These are phyloP conservation scores for Australoheros scitulus DNA, from an alignment of 2,113 vertebrate genomes.

Conservation along the genomic window DNA sequence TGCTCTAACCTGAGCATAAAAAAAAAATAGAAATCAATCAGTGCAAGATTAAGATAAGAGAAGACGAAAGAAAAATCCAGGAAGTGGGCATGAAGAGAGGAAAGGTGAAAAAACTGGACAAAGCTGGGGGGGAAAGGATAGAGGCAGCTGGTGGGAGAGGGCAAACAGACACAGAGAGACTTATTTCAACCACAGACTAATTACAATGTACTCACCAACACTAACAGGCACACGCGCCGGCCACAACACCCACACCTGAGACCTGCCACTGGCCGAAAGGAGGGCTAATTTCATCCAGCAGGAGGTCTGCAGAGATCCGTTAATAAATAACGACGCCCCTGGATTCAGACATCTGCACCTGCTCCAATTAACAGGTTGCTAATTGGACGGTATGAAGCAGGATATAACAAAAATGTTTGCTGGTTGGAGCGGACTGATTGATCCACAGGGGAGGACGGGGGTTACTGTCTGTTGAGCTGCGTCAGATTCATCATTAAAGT, in stretches of 20 bases:
- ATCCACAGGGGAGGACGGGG: slow-evolving; percentile 52
- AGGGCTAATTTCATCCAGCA: slow-evolving; percentile 89
- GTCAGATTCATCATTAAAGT: neutral
- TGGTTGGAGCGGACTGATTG: slow-evolving; percentile 40
- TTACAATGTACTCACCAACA: slow-evolving; percentile 88
- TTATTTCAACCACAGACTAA: slow-evolving; percentile 90
- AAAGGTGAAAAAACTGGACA: slow-evolving; percentile 71
- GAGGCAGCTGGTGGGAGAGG: slow-evolving; percentile 54
- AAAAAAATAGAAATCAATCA: neutral
- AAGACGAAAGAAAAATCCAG: neutral
- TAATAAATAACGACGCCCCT: slow-evolving; percentile 76
- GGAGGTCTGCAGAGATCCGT: slow-evolving; percentile 78
- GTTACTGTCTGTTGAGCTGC: neutral
- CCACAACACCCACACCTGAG: slow-evolving; percentile 92
- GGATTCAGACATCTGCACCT: slow-evolving; percentile 75
- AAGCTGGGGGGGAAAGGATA: slow-evolving; percentile 32
- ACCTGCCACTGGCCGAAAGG: slow-evolving; percentile 83
- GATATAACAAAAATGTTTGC: slow-evolving; percentile 48
- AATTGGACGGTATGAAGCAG: slow-evolving; percentile 70
- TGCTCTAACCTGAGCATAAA: neutral
- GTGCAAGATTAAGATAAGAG: too few species aligned
- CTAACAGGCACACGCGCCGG: slow-evolving; percentile 89
- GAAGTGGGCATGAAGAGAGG: slow-evolving; percentile 73
- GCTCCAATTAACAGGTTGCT: slow-evolving; percentile 79
- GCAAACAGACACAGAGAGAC: slow-evolving; percentile 39